These are phyloP conservation scores for Pterobdella sp. DNA, from an alignment of 2,888 invertebrate species.

Conservation along the genomic window DNA sequence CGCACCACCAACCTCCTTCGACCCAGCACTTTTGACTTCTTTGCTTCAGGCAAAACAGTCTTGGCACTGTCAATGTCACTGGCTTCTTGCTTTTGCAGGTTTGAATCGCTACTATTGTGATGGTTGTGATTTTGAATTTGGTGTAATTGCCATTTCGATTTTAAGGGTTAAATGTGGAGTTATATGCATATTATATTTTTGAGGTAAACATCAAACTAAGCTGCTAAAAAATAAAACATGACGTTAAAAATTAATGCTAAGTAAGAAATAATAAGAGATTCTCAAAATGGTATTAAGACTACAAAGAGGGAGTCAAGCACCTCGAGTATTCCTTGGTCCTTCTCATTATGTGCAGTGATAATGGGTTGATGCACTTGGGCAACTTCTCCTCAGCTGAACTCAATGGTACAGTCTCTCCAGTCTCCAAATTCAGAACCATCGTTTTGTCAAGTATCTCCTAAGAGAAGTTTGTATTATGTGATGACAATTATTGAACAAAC, in stretches of 20 bases:
- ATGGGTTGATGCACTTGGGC: conserved; percentile 82
- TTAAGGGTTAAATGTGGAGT: too few relatives aligned
- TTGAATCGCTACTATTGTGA: conserved; percentile 26
- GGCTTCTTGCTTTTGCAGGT: conserved; percentile 24
- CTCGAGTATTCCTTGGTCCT: conserved; percentile 62
- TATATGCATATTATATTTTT: too few relatives aligned
- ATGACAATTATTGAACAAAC: too few relatives aligned
- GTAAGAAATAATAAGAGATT: background rate
- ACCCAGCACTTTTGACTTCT: conserved; percentile 22
- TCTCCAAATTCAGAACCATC: conserved; percentile 57
- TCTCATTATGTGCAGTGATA: conserved; percentile 87
- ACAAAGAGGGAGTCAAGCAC: conserved; percentile 38
- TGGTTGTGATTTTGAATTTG: background rate
- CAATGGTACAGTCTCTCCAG: conserved; percentile 82
- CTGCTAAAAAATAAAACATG: background rate
- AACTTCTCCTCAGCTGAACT: conserved; percentile 87
- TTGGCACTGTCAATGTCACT: conserved; percentile 20
- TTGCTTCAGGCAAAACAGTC: conserved; percentile 3
- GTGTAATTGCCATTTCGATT: too few relatives aligned
- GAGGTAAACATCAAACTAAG: background rate
- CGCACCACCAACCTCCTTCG: background rate
- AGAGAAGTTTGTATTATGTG: too few relatives aligned
- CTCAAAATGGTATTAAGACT: background rate
- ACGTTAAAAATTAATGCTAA: background rate
- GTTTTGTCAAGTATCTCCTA: conserved; percentile 85